Conservation (phyloP, 2,113 vertebrate genomes). For the Turnix velox region DNA sequence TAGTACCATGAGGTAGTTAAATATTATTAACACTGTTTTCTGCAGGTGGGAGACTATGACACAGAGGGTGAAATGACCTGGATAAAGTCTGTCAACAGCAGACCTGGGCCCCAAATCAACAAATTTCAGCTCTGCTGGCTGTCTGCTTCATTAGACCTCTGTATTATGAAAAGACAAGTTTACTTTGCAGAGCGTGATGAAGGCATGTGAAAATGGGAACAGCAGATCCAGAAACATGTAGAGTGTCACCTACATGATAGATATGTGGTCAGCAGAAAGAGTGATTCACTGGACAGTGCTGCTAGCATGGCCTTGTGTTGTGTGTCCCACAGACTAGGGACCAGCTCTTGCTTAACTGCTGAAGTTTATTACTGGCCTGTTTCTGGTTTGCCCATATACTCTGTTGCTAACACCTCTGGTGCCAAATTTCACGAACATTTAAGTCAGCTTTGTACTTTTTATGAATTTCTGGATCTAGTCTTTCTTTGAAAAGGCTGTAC, state of each 20-base stretch:
- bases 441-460: neutral
- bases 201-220: neutral
- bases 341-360: neutral
- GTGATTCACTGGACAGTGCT: neutral
- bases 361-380: neutral
- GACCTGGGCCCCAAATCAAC: neutral
- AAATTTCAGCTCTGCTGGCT: neutral
- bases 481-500: neutral
- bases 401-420: neutral
- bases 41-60: neutral
- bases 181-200: neutral
- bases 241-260: neutral
- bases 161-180: neutral
- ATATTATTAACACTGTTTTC: constrained; percentile 2
- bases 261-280: neutral
- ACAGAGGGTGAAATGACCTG: neutral
- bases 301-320: neutral
- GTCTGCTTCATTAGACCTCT: neutral
- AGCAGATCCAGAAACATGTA: neutral
- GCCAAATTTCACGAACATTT: neutral
- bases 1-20: neutral
- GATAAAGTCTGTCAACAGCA: neutral
- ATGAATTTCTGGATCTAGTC: neutral
- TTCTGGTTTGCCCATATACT: neutral
- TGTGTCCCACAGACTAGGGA: neutral